Conservation (phyloP, 2,888 invertebrate species). For the Sipha maydis region DNA sequence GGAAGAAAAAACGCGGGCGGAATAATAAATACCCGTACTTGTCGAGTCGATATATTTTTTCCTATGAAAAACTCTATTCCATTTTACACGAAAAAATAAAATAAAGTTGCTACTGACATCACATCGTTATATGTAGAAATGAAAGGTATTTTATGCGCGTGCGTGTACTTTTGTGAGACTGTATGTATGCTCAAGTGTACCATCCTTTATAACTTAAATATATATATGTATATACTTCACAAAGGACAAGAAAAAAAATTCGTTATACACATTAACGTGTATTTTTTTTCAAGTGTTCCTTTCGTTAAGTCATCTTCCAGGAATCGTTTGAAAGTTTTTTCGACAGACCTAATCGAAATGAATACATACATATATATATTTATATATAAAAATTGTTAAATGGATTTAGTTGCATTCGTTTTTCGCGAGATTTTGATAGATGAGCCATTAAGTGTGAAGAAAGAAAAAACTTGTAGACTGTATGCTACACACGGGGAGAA, state of each 20-base stretch:
- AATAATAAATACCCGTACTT: slow-evolving; percentile 53
- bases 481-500: background rate
- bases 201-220: no score
- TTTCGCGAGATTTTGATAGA: slow-evolving; percentile 31
- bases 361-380: background rate
- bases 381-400: no score
- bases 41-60: slow-evolving; percentile 23
- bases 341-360: slow-evolving; percentile 15
- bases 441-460: slow-evolving; percentile 25
- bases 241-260: background rate
- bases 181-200: no score
- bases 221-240: background rate
- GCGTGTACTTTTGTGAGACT: no score
- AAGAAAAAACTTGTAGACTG: background rate
- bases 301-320: background rate
- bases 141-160: background rate
- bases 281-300: background rate
- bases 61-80: slow-evolving; percentile 33
- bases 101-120: background rate
- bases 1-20: slow-evolving; percentile 22
- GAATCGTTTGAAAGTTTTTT: slow-evolving; percentile 38
- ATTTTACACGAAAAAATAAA: slow-evolving; percentile 20
- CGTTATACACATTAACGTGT: slow-evolving; percentile 13
- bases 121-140: background rate
- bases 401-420: slow-evolving; percentile 2